phyloP scores from a whole-genome alignment of 2,797 vertebrate genomes.

The Acridotheres tristis region DNA sequence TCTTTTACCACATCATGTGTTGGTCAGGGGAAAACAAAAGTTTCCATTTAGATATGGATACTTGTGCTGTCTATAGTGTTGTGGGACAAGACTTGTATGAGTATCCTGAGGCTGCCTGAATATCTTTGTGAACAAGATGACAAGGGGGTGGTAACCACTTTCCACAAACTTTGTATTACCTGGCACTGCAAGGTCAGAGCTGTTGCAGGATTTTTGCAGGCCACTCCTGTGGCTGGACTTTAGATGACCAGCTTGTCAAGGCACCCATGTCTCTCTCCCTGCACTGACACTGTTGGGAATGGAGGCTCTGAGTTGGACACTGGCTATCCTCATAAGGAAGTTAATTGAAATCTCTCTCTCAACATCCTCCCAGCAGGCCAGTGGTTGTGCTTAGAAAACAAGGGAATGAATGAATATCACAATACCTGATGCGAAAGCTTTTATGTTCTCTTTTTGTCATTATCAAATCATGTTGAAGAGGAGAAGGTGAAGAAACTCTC shows the following conservation, averaged over 20 bases:
- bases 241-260: neutral
- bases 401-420: neutral
- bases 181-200: fast-evolving
- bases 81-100: neutral
- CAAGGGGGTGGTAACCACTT: neutral
- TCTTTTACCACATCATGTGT: neutral
- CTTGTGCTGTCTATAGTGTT: neutral
- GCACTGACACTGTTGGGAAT: neutral
- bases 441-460: neutral
- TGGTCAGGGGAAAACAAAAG: neutral
- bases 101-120: neutral
- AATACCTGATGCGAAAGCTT: neutral
- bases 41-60: neutral
- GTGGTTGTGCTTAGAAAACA: neutral
- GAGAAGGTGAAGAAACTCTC: constrained; percentile 43
- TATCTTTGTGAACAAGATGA: neutral
- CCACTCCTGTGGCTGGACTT: neutral
- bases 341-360: neutral
- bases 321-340: neutral
- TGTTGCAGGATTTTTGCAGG: neutral
- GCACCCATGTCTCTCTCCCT: neutral
- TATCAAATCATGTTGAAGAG: constrained; percentile 31
- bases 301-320: neutral
- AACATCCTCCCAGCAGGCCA: neutral
- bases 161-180: fast-evolving